Percentiles rank a stretch among this genome's conserved stretches.
phyloP scores from a whole-genome alignment of 2,888 invertebrate genomes.

The Himalopsyche kuldschensis region DNA sequence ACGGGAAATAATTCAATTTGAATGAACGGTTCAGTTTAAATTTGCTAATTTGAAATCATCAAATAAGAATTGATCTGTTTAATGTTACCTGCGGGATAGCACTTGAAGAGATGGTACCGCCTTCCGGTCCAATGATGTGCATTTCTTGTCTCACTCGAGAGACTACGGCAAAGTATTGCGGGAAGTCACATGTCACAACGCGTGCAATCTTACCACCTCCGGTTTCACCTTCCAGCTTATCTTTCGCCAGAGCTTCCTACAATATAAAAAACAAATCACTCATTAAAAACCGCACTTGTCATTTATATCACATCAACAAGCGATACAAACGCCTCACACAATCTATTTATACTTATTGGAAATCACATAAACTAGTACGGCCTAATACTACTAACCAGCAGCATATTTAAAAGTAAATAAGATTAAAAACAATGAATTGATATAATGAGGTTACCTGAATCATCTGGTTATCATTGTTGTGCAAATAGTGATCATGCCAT shows the following conservation, averaged over 20 bases:
- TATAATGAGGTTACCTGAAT: constrained; percentile 51
- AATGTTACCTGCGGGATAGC: constrained; percentile 76
- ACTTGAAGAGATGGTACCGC: constrained; percentile 93
- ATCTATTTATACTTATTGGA: background rate
- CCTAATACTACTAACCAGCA: too few relatives aligned
- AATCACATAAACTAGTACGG: too few relatives aligned
- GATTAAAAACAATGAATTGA: background rate
- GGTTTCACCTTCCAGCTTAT: constrained; percentile 84
- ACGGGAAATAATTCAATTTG: too few relatives aligned
- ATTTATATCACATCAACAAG: too few relatives aligned
- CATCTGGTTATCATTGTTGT: constrained; percentile 61
- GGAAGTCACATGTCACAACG: constrained; percentile 95
- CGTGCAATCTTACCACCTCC: constrained; percentile 49
- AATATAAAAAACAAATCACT: constrained; percentile 42
- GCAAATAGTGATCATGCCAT: constrained; percentile 90
- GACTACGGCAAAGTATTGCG: constrained; percentile 96
- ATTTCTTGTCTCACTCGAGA: constrained; percentile 95
- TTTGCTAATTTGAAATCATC: background rate
- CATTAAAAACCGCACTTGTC: background rate
- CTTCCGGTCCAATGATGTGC: constrained; percentile 95
- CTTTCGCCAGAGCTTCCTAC: constrained; percentile 82
- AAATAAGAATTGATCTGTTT: background rate
- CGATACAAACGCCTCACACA: too few relatives aligned
- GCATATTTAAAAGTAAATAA: background rate
- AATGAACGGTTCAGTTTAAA: too few relatives aligned